phyloP scores from a whole-genome alignment of 2,888 invertebrate species.

The Spilarctia lutea region DNA sequence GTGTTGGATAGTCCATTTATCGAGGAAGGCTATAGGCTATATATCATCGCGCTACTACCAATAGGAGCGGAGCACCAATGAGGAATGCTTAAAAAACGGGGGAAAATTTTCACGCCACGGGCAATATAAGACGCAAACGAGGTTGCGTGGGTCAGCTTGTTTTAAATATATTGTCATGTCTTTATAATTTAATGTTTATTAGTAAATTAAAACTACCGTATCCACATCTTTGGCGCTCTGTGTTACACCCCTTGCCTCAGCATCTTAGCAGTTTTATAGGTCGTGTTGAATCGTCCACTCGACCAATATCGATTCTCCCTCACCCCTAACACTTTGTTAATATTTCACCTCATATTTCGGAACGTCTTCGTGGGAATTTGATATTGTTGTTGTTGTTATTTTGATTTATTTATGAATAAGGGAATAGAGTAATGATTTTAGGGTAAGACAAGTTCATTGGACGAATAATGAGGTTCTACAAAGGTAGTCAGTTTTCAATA shows the following conservation, averaged over 20 bases:
- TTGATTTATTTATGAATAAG: not conserved
- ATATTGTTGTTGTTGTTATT: slow-evolving; percentile 2
- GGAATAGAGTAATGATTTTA: not conserved
- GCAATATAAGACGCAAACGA: too few relatives aligned
- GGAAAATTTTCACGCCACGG: too few relatives aligned
- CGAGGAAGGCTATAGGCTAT: too few relatives aligned
- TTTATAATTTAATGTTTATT: too few relatives aligned
- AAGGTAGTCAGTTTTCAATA: not conserved
- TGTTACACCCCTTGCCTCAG: slow-evolving; percentile 38
- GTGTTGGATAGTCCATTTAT: too few relatives aligned
- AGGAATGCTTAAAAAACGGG: too few relatives aligned
- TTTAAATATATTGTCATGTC: too few relatives aligned
- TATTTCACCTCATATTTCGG: slow-evolving; percentile 46
- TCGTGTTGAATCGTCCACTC: slow-evolving; percentile 67
- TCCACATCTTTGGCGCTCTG: slow-evolving; percentile 13
- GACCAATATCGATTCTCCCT: slow-evolving; percentile 61
- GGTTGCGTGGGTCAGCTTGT: too few relatives aligned
- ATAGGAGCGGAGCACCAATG: too few relatives aligned
- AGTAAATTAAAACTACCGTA: slow-evolving; percentile 7
- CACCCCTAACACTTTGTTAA: slow-evolving; percentile 28
- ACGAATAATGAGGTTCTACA: too few relatives aligned
- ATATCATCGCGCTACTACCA: too few relatives aligned
- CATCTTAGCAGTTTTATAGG: slow-evolving; percentile 75
- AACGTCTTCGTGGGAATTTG: slow-evolving; percentile 1
- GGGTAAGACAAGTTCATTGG: not conserved